Conservation (phyloP, 2,113 vertebrate species). For the Haemorhous mexicanus region DNA sequence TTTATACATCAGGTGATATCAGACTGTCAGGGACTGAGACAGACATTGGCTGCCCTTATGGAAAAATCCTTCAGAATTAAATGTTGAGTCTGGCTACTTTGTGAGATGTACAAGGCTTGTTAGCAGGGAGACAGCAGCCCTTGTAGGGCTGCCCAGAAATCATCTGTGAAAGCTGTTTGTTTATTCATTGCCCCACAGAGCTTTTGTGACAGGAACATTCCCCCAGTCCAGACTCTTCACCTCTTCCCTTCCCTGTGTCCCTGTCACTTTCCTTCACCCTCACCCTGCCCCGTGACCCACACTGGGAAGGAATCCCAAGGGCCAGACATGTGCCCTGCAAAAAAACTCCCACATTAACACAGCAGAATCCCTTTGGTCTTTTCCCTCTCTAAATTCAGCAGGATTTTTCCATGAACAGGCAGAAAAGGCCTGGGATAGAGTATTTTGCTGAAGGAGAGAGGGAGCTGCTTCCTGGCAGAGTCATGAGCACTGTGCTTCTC, state of each 20-base stretch:
- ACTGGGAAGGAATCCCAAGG: neutral
- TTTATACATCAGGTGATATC: neutral
- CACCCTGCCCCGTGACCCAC: fast-evolving
- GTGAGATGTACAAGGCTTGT: neutral
- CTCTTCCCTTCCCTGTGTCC: neutral
- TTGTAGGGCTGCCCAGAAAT: neutral
- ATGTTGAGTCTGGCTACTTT: neutral
- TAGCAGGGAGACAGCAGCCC: neutral
- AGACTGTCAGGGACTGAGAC: neutral
- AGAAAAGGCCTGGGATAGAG: neutral
- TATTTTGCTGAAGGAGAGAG: neutral
- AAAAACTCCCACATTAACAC: neutral
- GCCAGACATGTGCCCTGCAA: neutral
- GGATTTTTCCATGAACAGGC: conserved; percentile 41
- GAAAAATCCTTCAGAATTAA: conserved; percentile 40
- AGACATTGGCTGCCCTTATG: neutral
- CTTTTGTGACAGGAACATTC: neutral
- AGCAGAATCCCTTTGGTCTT: neutral
- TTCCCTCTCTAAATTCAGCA: neutral
- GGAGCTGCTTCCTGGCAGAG: neutral
- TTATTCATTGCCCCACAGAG: neutral
- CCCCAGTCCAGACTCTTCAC: neutral
- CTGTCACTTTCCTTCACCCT: neutral
- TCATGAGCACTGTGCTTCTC: neutral
- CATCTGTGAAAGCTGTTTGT: neutral